Base-by-base conservation (phyloP, 2,113 vertebrate species). In the Arothron firmamentum region DNA sequence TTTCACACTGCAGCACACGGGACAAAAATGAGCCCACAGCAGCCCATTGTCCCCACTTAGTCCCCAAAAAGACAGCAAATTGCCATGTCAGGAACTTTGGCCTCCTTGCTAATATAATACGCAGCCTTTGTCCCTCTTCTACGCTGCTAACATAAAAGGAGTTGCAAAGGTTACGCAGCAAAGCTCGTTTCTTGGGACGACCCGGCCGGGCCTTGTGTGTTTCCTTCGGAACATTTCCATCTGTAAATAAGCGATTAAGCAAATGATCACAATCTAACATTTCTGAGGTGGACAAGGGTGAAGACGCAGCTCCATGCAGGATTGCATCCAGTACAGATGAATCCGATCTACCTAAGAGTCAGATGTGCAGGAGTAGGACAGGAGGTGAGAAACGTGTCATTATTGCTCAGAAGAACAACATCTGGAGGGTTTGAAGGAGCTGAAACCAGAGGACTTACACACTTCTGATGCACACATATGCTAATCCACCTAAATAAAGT, bases 1-100 rank as follows among this genome's bases (percentile, higher is more conserved):
- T 88, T 90, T 90, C 91, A 92, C 84, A 91, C 92, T 80, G 81
- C 87, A 78, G 82, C 88, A 90, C 90, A 91, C 83, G 78, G 88
- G 69, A 84, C 71, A 82, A 75, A 81, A 89, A 89, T 70, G 74
- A 81, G 85, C 87, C 87, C 87, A 90, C 74, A 66, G 75, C 85
- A 81, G 79, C 67, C 83, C 86, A 94, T 94, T 94, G 92, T 94
- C 78, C 84, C 84, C 70, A 60, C 78, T 76, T 84, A 90, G 67
- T 87, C 82, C 75, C 89, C 84, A 92, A 87, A 93, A 92, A 82
- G 84, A 80, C 72, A 71, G 91, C 92, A 93, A 95, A 95, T 94
- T 93, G 92, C 92, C 89, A 85, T 89, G 92, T 94, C 93, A 92
- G 90, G 91, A 92, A 90, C 88, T 92, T 88, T 89, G 85, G 78